Evolutionary conservation across 2,888 invertebrate genomes (phyloP).

Genomic region (Leptopilina syphax): DNA sequence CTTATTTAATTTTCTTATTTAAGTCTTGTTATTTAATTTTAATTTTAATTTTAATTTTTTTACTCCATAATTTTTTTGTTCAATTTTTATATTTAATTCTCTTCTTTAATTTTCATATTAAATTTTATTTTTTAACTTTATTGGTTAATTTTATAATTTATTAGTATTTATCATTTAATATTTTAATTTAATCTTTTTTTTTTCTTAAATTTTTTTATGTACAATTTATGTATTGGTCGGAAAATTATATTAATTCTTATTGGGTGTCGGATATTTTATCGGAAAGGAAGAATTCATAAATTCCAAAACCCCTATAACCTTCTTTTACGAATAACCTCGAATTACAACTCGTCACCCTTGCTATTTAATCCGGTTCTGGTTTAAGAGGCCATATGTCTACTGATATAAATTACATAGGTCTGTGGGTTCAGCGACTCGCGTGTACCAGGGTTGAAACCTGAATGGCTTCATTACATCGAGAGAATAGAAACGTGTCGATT

Average conservation of each 20-base stretch:
- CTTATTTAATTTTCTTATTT: too few relatives aligned
- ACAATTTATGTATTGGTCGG: too few relatives aligned
- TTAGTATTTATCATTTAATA: too few relatives aligned
- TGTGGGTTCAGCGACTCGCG: slow-evolving; percentile 45
- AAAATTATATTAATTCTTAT: not conserved
- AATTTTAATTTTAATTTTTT: too few relatives aligned
- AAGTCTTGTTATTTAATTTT: too few relatives aligned
- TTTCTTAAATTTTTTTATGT: not conserved
- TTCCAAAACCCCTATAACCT: slow-evolving; percentile 27
- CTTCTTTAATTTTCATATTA: too few relatives aligned
- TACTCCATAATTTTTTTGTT: too few relatives aligned
- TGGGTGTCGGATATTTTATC: too few relatives aligned
- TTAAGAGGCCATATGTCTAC: slow-evolving; percentile 60
- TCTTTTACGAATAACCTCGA: slow-evolving; percentile 44
- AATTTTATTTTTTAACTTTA: too few relatives aligned
- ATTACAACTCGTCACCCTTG: slow-evolving; percentile 56
- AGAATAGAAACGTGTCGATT: slow-evolving; percentile 55
- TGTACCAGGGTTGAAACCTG: slow-evolving; percentile 48
- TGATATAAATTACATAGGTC: slow-evolving; percentile 58
- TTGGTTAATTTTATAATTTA: too few relatives aligned
- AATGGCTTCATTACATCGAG: slow-evolving; percentile 60
- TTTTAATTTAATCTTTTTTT: not conserved
- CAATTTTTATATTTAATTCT: too few relatives aligned
- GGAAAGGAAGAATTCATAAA: slow-evolving; percentile 13
- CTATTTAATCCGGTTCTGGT: slow-evolving; percentile 53